Percentiles rank a stretch among this genome's conserved stretches.
phyloP scores from a whole-genome alignment of 2,797 vertebrate genomes.

The Chaetodon trifasciatus region DNA sequence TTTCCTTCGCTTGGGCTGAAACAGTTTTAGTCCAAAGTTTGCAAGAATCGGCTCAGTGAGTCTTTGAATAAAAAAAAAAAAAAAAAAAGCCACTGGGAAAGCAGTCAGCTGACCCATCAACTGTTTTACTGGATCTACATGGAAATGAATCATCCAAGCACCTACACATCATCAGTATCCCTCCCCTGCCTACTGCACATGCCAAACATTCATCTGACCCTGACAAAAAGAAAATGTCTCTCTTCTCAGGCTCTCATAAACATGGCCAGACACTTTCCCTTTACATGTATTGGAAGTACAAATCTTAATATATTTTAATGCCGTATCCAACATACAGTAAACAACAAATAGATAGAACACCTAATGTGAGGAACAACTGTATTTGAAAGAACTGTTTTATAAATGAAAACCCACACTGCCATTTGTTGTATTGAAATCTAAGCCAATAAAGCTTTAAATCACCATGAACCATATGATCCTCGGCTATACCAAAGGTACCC shows the following conservation, averaged over 20 bases:
- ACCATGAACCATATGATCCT: constrained; percentile 76
- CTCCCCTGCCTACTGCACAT: constrained; percentile 56
- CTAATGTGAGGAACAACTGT: constrained; percentile 72
- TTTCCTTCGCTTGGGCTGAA: constrained; percentile 79
- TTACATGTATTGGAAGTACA: constrained; percentile 78
- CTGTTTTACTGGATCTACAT: constrained; percentile 65
- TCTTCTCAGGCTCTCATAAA: constrained; percentile 82
- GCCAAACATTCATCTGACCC: constrained; percentile 65
- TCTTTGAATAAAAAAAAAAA: constrained; percentile 69
- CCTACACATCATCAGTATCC: constrained; percentile 47
- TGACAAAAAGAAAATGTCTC: constrained; percentile 70
- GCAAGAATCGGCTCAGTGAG: constrained; percentile 83
- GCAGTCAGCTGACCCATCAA: constrained; percentile 66
- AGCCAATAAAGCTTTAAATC: constrained; percentile 86
- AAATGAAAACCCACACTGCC: constrained; percentile 86
- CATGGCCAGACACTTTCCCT: constrained; percentile 72
- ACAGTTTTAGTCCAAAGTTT: constrained; percentile 76
- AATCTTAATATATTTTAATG: constrained; percentile 75
- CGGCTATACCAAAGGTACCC: constrained; percentile 70
- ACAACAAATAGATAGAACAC: constrained; percentile 61
- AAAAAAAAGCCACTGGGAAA: constrained; percentile 44
- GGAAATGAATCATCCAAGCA: constrained; percentile 60
- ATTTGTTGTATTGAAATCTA: constrained; percentile 87
- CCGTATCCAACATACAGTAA: constrained; percentile 64
- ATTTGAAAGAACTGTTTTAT: constrained; percentile 86